phyloP scores from a whole-genome alignment of 2,113 vertebrate species.

The Mormyrus iriodes region DNA sequence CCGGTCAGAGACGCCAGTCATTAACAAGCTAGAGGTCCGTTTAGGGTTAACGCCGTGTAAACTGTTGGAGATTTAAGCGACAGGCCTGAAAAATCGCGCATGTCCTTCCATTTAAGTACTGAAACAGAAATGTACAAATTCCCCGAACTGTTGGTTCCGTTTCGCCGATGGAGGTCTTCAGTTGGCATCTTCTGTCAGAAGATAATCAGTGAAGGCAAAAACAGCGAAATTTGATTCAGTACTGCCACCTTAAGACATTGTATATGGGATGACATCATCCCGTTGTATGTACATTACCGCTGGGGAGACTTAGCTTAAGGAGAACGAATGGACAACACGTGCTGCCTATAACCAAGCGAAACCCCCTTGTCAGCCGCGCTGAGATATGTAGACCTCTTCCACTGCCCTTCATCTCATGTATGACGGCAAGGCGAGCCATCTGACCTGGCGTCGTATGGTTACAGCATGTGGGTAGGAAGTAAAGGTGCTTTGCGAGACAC shows the following conservation, averaged over 20 bases:
- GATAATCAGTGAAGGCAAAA: neutral
- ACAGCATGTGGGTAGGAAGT: neutral
- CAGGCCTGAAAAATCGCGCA: neutral
- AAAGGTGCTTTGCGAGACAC: neutral
- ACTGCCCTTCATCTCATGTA: neutral
- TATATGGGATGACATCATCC: neutral
- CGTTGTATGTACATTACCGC: neutral
- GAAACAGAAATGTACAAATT: neutral
- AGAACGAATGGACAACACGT: neutral
- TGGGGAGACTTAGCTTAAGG: neutral
- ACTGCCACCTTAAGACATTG: neutral
- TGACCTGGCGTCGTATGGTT: neutral
- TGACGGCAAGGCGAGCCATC: neutral
- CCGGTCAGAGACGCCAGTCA: neutral
- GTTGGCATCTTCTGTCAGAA: neutral
- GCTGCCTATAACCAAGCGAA: neutral
- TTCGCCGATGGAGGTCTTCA: neutral
- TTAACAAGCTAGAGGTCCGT: neutral
- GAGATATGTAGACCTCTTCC: neutral
- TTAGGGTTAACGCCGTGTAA: neutral
- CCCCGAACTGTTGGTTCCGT: neutral
- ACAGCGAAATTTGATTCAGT: neutral
- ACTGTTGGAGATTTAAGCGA: neutral
- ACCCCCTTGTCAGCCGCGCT: neutral
- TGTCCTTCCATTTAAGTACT: neutral